phyloP scores from a whole-genome alignment of 2,113 vertebrate genomes.

The Danionella cerebrum region DNA sequence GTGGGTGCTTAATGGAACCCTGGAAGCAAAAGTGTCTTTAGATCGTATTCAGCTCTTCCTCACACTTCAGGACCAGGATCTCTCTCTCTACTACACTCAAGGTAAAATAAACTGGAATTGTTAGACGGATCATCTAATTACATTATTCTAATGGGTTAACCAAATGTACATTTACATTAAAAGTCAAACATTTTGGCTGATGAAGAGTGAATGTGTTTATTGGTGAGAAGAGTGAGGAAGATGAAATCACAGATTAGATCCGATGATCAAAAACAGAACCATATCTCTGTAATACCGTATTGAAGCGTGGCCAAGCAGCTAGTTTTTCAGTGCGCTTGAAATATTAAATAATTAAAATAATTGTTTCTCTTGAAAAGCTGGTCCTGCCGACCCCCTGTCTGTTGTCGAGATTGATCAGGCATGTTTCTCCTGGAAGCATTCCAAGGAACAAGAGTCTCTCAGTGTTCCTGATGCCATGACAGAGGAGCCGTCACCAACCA shows the following conservation, averaged over 20 bases:
- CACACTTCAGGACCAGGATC: slow-evolving; percentile 71
- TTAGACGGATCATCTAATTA: no score
- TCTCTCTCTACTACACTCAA: slow-evolving; percentile 72
- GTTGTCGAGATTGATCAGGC: slow-evolving; percentile 69
- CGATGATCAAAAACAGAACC: no score
- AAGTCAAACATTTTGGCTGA: no score
- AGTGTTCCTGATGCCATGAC: neutral
- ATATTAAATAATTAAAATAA: no score
- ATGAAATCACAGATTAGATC: no score
- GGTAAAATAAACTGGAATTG: slow-evolving; percentile 56
- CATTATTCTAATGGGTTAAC: no score
- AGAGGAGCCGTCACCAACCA: neutral
- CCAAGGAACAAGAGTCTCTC: slow-evolving; percentile 16
- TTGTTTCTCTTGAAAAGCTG: slow-evolving; percentile 41
- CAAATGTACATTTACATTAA: no score
- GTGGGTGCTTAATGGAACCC: slow-evolving; percentile 84
- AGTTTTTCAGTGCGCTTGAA: no score
- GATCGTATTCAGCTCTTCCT: slow-evolving; percentile 87
- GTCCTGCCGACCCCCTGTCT: slow-evolving; percentile 52
- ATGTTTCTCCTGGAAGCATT: slow-evolving; percentile 74
- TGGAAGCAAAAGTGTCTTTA: slow-evolving; percentile 92
- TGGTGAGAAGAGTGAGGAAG: no score
- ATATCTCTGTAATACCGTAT: no score
- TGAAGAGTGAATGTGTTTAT: no score
- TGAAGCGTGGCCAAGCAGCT: no score